A percentile compares a stretch with the other conserved stretches of the same genome.
These are phyloP conservation scores for Pocillopora meandrina DNA, from an alignment of 92 coral and sea anemone species.

Conservation along the genomic window DNA sequence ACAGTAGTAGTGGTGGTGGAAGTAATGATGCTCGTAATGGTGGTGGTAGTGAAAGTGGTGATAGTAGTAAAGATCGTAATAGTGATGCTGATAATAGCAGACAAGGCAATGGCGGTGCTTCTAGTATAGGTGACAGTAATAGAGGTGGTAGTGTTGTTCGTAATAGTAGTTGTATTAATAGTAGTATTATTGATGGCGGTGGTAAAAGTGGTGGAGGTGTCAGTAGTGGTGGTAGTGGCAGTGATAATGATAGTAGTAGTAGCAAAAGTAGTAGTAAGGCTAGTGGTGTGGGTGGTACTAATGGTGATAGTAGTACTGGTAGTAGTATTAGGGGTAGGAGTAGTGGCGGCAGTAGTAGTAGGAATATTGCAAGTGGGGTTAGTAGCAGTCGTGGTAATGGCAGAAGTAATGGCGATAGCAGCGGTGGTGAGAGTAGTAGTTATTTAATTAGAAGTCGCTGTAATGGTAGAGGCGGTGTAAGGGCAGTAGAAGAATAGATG, in stretches of 20 bases:
- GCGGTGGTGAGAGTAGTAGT: no score
- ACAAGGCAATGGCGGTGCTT: background rate
- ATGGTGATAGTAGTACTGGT: no score
- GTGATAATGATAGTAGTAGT: background rate
- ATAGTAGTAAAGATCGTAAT: background rate
- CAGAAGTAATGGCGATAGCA: no score
- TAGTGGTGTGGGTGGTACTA: no score
- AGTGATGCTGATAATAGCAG: background rate
- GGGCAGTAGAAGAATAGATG: no score
- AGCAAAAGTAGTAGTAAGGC: no score
- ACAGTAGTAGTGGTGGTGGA: background rate
- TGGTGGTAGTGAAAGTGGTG: background rate
- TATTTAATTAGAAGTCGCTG: no score
- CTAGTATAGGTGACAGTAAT: background rate
- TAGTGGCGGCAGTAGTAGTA: no score
- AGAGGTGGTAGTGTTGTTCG: background rate
- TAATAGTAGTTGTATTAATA: constrained; percentile 1
- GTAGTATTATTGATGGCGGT: background rate
- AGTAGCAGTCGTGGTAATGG: no score
- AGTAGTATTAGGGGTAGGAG: no score
- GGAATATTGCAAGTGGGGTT: no score
- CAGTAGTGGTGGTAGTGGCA: background rate
- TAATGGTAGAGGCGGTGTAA: no score
- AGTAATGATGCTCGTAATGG: background rate
- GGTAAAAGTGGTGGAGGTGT: background rate